Evolutionary conservation across 1,140 invertebrate species (phyloP).

Genomic region (Nomia melanderi): DNA sequence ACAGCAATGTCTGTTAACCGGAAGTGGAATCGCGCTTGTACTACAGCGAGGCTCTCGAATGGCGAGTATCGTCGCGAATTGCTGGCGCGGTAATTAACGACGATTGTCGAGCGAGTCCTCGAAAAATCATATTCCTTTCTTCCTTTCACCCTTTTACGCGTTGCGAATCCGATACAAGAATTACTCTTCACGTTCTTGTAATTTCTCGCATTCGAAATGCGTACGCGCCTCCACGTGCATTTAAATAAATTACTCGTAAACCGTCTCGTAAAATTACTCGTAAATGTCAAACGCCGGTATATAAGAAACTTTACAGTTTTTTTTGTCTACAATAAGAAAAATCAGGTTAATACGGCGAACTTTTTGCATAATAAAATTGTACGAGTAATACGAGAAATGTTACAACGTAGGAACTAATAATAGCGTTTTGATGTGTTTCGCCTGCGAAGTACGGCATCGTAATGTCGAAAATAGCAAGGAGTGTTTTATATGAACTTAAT

Average conservation of each 20-base stretch:
- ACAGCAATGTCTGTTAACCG: slow-evolving; percentile 31
- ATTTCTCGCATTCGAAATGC: neutral
- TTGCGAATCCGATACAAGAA: neutral
- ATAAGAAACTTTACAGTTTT: too few relatives aligned
- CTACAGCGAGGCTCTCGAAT: slow-evolving; percentile 28
- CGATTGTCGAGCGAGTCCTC: slow-evolving; percentile 14
- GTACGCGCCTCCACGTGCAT: neutral
- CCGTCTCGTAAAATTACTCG: too few relatives aligned
- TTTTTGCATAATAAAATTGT: too few relatives aligned
- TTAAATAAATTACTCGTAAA: neutral
- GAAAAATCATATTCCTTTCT: slow-evolving; percentile 25
- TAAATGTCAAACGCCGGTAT: too few relatives aligned
- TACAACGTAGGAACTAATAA: too few relatives aligned
- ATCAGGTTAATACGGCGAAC: too few relatives aligned
- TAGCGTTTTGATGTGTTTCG: too few relatives aligned
- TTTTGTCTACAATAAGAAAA: too few relatives aligned
- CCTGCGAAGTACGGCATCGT: too few relatives aligned
- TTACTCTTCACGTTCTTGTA: neutral
- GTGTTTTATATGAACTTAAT: too few relatives aligned
- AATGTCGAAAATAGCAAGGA: too few relatives aligned
- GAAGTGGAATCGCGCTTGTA: slow-evolving; percentile 56
- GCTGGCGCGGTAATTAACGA: slow-evolving; percentile 14
- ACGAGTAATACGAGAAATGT: too few relatives aligned
- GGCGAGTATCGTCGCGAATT: slow-evolving; percentile 26
- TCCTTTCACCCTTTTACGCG: neutral